These are phyloP conservation scores for Aythya baeri DNA, from an alignment of 2,113 vertebrate genomes.

Conservation along the genomic window DNA sequence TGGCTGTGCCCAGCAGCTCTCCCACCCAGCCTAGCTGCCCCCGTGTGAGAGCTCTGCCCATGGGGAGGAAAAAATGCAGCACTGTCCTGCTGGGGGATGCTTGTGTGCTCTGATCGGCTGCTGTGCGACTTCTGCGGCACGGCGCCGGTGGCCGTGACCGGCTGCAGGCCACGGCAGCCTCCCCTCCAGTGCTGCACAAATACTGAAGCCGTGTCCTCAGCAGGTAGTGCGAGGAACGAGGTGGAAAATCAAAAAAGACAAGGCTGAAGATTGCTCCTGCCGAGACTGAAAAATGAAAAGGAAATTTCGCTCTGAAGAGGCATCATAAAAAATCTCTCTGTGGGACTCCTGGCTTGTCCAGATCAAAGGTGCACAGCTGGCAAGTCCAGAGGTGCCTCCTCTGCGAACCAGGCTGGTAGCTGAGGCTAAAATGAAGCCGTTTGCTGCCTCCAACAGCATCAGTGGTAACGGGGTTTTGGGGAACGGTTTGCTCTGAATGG, in stretches of 20 bases:
- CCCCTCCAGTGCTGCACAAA: neutral
- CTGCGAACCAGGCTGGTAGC: neutral
- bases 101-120: neutral
- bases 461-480: neutral
- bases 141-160: rapidly evolving
- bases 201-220: neutral
- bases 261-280: constrained; percentile 23
- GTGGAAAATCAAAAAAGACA: constrained; percentile 23
- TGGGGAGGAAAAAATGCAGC: neutral
- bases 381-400: neutral
- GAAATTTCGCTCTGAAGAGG: constrained; percentile 16
- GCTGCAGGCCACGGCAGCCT: neutral
- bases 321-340: neutral
- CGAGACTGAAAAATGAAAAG: constrained; percentile 23
- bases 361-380: constrained; percentile 7
- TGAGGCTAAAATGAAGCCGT: neutral
- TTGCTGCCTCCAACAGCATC: neutral
- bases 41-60: neutral
- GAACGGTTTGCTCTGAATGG: neutral
- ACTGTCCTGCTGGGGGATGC: neutral
- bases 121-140: neutral
- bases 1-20: neutral
- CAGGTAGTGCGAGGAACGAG: constrained; percentile 46
- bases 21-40: neutral
- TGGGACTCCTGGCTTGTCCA: neutral